Evolutionary conservation across 2,797 vertebrate genomes (phyloP).

Genomic region (Champsocephalus esox): DNA sequence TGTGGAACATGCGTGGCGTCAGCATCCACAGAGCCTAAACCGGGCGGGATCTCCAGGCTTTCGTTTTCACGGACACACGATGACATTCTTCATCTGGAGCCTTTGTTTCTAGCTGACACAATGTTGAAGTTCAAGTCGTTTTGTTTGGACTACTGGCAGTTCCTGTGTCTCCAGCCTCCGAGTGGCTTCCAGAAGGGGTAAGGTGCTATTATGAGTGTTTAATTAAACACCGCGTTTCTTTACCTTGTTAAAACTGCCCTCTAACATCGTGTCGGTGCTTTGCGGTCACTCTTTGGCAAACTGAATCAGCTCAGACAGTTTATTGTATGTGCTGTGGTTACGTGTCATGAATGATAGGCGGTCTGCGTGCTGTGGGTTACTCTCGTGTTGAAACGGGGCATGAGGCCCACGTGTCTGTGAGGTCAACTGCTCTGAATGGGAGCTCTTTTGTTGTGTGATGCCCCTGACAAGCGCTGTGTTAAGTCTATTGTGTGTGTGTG

Average conservation of each 20-base stretch:
- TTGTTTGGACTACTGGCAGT: slow-evolving; percentile 98
- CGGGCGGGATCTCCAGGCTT: slow-evolving; percentile 25
- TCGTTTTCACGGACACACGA: slow-evolving; percentile 6
- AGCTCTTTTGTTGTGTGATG: slow-evolving; percentile 65
- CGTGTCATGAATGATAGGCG: slow-evolving; percentile 24
- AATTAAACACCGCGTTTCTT: slow-evolving; percentile 2
- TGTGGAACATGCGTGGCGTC: slow-evolving; percentile 65
- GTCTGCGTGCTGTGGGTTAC: neutral
- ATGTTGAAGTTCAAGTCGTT: slow-evolving; percentile 98
- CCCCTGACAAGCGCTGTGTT: slow-evolving; percentile 48
- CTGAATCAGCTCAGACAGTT: neutral
- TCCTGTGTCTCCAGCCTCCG: slow-evolving; percentile 95
- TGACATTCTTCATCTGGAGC: slow-evolving; percentile 32
- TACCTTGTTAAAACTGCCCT: neutral
- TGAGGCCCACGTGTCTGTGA: slow-evolving; percentile 49
- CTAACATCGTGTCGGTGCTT: neutral
- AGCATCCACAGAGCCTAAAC: slow-evolving; percentile 27
- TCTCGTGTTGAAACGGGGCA: neutral
- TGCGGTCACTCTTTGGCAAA: neutral
- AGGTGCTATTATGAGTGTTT: slow-evolving; percentile 48
- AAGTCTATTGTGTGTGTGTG: slow-evolving; percentile 51
- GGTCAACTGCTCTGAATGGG: slow-evolving; percentile 69
- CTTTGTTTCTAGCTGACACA: slow-evolving; percentile 58
- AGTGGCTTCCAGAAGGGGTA: slow-evolving; percentile 95
- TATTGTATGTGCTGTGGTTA: slow-evolving; percentile 9